phyloP scores from a whole-genome alignment of 2,888 invertebrate genomes.

The Kuschelorhynchus macadamiae region DNA sequence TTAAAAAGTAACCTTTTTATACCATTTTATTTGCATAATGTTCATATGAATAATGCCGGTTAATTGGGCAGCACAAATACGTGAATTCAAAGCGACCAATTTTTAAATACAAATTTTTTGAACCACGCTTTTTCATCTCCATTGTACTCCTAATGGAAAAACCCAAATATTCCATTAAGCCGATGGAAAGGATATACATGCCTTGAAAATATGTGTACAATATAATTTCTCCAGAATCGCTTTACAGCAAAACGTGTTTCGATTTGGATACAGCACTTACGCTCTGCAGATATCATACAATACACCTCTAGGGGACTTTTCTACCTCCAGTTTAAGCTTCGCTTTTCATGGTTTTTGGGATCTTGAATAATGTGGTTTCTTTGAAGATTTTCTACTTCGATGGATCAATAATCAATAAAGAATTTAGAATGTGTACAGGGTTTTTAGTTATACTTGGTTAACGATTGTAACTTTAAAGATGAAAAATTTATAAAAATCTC shows the following conservation, averaged over 20 bases:
- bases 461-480: too few species aligned
- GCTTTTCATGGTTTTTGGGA: constrained; percentile 36
- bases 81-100: too few species aligned
- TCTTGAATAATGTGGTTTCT: not conserved
- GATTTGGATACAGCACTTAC: constrained; percentile 46
- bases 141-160: constrained; percentile 43
- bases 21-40: too few species aligned
- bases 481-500: too few species aligned
- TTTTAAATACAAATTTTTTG: too few species aligned
- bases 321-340: constrained; percentile 37
- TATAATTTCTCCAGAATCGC: constrained; percentile 43
- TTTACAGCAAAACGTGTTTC: constrained; percentile 44
- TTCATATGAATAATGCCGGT: too few species aligned
- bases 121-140: too few species aligned
- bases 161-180: constrained; percentile 40
- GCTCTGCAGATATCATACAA: constrained; percentile 35
- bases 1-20: too few species aligned
- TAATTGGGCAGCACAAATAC: too few species aligned
- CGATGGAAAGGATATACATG: constrained; percentile 40
- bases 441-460: not conserved
- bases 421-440: too few species aligned
- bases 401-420: too few species aligned
- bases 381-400: not conserved
- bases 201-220: constrained; percentile 43
- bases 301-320: constrained; percentile 33